phyloP scores from a whole-genome alignment of 1,140 invertebrate species.

The Pogonus chalceus region DNA sequence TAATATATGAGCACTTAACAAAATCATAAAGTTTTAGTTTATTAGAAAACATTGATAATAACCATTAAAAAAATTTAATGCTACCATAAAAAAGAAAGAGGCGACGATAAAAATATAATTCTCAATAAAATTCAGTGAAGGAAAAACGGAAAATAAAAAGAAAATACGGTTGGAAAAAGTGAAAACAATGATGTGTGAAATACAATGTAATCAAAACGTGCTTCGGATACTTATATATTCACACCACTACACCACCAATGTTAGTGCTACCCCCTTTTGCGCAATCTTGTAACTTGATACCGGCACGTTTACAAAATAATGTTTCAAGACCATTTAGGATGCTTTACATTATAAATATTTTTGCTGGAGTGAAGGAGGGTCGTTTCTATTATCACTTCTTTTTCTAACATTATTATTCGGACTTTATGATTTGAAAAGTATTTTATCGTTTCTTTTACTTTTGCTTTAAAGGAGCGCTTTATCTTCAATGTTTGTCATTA shows the following conservation, averaged over 20 bases:
- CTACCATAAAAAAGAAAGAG: neutral
- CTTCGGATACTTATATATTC: neutral
- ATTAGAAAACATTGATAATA: too few species aligned
- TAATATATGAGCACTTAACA: too few species aligned
- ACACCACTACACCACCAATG: neutral
- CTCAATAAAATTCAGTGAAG: too few species aligned
- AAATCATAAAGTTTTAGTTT: too few species aligned
- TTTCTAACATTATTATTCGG: neutral
- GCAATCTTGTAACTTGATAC: neutral
- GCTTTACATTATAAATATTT: neutral
- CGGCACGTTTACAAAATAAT: neutral
- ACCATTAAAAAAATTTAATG: too few species aligned
- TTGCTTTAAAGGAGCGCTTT: too few species aligned
- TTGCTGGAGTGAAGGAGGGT: neutral
- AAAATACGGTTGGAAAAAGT: too few species aligned
- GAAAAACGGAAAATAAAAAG: too few species aligned
- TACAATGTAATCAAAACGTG: neutral
- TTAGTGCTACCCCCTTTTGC: neutral
- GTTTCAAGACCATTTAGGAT: neutral
- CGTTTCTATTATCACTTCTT: neutral
- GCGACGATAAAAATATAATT: too few species aligned
- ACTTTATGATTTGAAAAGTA: neutral
- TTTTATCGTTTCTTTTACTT: neutral
- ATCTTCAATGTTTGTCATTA: too few species aligned
- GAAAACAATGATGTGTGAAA: slow-evolving; percentile 1